phyloP scores from a whole-genome alignment of 2,888 invertebrate genomes.

The Ametastegia equiseti region DNA sequence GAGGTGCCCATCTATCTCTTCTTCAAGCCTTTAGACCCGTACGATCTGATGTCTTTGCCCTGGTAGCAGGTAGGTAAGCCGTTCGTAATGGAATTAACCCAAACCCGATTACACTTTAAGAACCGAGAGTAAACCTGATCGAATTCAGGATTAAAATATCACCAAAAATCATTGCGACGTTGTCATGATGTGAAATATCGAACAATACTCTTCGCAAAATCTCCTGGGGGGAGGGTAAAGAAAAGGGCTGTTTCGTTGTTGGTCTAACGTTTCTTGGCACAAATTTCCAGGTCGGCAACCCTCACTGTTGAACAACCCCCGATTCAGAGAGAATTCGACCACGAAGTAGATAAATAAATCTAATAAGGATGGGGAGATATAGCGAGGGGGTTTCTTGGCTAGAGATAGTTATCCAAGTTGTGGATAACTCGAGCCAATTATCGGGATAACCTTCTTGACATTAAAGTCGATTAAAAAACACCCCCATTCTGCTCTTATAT shows the following conservation, averaged over 20 bases:
- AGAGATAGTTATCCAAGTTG: constrained; percentile 22
- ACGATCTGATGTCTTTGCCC: neutral
- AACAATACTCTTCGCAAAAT: neutral
- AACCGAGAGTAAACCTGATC: constrained; percentile 1
- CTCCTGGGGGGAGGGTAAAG: neutral
- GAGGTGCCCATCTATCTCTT: constrained; percentile 37
- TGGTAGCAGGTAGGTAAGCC: neutral
- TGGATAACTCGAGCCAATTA: constrained; percentile 10
- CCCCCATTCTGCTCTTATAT: neutral
- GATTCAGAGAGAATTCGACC: constrained; percentile 22
- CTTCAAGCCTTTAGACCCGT: constrained; percentile 16
- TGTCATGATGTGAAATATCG: neutral
- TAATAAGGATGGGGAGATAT: constrained; percentile 17
- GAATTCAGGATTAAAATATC: constrained; percentile 22
- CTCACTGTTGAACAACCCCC: neutral
- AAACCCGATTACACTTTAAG: constrained; percentile 6
- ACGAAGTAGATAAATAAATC: constrained; percentile 31
- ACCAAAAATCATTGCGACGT: neutral
- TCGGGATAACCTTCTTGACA: constrained; percentile 17
- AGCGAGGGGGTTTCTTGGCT: constrained; percentile 9
- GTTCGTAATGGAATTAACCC: constrained; percentile 19
- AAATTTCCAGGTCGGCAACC: neutral
- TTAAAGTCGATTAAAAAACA: constrained; percentile 28
- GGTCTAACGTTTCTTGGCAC: constrained; percentile 32
- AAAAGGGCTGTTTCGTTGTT: neutral